Evolutionary conservation across 2,797 vertebrate species (phyloP).

Genomic region (Chaetodon trifasciatus): DNA sequence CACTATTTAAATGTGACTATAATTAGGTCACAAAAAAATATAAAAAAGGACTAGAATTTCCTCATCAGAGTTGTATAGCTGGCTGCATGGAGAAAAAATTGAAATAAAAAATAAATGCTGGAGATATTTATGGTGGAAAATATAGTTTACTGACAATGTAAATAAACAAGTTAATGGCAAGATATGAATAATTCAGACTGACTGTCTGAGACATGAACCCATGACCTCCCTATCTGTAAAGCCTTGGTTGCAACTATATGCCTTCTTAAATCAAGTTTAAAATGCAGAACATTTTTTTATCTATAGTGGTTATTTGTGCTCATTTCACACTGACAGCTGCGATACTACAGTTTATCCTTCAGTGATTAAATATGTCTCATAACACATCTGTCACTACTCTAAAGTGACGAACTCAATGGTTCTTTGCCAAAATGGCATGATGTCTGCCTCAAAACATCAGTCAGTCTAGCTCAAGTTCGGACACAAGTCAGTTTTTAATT

Average conservation of each 20-base stretch:
- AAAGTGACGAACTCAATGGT: background rate
- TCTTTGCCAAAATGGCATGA: background rate
- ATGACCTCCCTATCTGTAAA: background rate
- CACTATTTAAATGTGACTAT: background rate
- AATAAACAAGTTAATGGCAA: background rate
- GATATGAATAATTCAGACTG: background rate
- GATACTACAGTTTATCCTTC: background rate
- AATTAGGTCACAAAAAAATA: background rate
- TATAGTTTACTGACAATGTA: background rate
- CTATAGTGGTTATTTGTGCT: background rate
- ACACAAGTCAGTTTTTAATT: background rate
- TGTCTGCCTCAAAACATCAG: background rate
- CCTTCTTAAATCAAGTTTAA: background rate
- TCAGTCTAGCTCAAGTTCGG: background rate
- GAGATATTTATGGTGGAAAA: background rate
- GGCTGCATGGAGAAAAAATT: background rate
- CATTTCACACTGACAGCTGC: background rate
- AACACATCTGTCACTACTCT: background rate
- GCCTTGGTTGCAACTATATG: background rate
- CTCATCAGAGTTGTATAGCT: background rate
- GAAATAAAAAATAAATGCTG: background rate
- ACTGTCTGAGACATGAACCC: background rate
- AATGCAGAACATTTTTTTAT: background rate
- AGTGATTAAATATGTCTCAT: constrained; percentile 1
- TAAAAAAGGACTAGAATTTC: background rate